phyloP scores from a whole-genome alignment of 2,888 invertebrate species.

The Pyrocoelia pectoralis region DNA sequence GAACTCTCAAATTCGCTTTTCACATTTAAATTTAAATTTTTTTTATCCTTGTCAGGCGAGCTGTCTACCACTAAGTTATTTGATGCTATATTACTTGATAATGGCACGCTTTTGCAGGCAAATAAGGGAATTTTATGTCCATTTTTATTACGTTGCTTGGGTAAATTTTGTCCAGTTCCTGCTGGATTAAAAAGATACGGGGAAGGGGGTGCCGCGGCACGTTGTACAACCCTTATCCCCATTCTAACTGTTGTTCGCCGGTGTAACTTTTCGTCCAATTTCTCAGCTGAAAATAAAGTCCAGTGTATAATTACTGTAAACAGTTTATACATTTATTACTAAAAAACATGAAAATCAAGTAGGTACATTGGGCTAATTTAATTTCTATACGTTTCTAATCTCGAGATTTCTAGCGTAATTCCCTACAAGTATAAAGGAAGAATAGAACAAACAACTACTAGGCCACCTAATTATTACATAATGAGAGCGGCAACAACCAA shows the following conservation, averaged over 20 bases:
- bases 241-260: slow-evolving; percentile 82
- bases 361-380: no score
- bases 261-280: slow-evolving; percentile 83
- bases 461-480: no score
- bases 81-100: slow-evolving; percentile 38
- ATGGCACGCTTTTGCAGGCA: slow-evolving; percentile 52
- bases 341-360: no score
- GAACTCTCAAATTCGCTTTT: slow-evolving; percentile 15
- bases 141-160: slow-evolving; percentile 31
- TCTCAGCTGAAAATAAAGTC: slow-evolving; percentile 70
- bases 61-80: background rate
- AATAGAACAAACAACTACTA: no score
- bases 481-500: no score
- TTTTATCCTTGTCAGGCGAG: background rate
- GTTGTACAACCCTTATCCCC: slow-evolving; percentile 85
- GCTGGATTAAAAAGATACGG: slow-evolving; percentile 55
- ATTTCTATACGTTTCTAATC: no score
- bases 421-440: no score
- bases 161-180: slow-evolving; percentile 28
- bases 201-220: slow-evolving; percentile 59
- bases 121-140: slow-evolving; percentile 52
- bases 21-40: slow-evolving; percentile 17
- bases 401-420: no score
- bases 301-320: background rate
- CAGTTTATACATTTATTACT: background rate